Percentiles rank a stretch among this genome's conserved stretches.
Conservation (phyloP, 2,113 vertebrate species). For the Rhynchomys soricoides region DNA sequence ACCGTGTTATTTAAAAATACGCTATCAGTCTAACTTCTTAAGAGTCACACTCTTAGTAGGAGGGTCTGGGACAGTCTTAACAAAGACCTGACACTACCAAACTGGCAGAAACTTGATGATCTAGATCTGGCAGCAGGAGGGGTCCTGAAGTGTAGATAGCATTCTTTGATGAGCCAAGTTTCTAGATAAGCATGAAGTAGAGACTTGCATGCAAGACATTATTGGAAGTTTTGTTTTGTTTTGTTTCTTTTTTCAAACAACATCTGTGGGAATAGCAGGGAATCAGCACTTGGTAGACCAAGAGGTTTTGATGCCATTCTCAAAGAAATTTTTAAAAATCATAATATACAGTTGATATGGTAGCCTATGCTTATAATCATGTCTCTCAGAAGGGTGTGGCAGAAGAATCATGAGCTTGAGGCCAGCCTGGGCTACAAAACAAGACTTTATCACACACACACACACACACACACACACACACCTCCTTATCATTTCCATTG, state of each 20-base stretch:
- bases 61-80: neutral
- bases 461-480: neutral
- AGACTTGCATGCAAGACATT: neutral
- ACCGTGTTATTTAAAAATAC: neutral
- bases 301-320: neutral
- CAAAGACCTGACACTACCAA: neutral
- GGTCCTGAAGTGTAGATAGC: too few relatives aligned
- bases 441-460: neutral
- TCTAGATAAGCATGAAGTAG: neutral
- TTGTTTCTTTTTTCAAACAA: neutral
- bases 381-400: neutral
- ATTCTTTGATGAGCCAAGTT: neutral
- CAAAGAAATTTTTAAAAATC: neutral
- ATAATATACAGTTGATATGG: neutral
- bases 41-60: too few relatives aligned
- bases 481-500: neutral
- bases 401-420: neutral
- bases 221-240: neutral
- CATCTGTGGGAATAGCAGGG: neutral
- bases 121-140: neutral
- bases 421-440: neutral
- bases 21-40: neutral
- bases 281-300: neutral
- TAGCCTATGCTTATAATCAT: neutral
- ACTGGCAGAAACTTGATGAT: neutral